These are phyloP conservation scores for Rhinoraja longicauda DNA, from an alignment of 2,797 vertebrate species.

Conservation along the genomic window DNA sequence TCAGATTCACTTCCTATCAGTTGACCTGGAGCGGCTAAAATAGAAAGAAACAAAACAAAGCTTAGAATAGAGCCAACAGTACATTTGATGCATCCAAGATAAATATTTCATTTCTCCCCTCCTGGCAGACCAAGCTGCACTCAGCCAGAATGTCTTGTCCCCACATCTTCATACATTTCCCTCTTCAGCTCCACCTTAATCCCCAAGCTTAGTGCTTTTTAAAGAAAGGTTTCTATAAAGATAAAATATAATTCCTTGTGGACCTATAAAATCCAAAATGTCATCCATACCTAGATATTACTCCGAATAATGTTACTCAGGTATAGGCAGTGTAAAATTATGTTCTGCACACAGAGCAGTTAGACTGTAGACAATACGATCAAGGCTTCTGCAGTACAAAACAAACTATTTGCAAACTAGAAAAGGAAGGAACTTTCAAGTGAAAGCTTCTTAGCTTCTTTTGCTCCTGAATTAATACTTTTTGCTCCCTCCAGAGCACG, in stretches of 20 bases:
- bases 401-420: not conserved
- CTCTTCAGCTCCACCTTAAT: not conserved
- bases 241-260: not conserved
- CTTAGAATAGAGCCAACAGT: not conserved
- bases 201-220: not conserved
- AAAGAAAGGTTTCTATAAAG: not conserved
- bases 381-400: not conserved
- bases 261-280: not conserved
- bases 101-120: not conserved
- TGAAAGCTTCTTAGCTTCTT: not conserved
- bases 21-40: slow-evolving; percentile 82
- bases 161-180: not conserved
- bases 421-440: not conserved
- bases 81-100: not conserved
- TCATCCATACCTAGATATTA: not conserved
- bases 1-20: slow-evolving; percentile 74
- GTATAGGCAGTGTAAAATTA: not conserved
- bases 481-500: not conserved
- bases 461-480: not conserved
- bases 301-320: not conserved
- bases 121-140: not conserved
- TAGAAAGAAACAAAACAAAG: not conserved
- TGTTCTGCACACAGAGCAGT: not conserved
- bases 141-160: not conserved
- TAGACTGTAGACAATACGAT: not conserved